phyloP scores from a whole-genome alignment of 37 sponge, comb jelly and placozoan species.

The Cliona cf. orientalis region DNA sequence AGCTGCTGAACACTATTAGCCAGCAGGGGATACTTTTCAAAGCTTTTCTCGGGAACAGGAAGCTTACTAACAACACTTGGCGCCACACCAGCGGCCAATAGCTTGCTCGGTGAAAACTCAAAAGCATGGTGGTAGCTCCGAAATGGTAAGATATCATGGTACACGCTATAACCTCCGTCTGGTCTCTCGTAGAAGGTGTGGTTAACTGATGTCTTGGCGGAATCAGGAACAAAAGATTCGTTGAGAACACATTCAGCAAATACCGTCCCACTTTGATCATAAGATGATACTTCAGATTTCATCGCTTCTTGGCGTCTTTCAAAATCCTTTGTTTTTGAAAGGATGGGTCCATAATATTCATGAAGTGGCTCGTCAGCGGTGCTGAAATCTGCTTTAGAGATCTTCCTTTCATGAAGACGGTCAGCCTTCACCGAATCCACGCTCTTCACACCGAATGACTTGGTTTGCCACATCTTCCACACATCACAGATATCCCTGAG shows the following conservation, averaged over 20 bases:
- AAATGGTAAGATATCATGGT: constrained; percentile 11
- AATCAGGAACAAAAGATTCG: neutral
- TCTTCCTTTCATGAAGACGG: no score
- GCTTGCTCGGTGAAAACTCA: neutral
- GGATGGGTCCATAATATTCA: no score
- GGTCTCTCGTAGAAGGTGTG: constrained; percentile 32
- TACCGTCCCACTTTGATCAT: neutral
- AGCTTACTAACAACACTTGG: neutral
- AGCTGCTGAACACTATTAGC: constrained; percentile 66
- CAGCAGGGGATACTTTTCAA: constrained; percentile 26
- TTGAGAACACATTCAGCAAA: constrained; percentile 32
- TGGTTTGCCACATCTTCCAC: constrained; percentile 55
- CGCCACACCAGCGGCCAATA: neutral
- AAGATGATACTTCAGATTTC: neutral
- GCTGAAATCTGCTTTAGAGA: no score
- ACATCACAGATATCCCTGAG: neutral
- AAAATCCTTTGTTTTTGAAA: no score
- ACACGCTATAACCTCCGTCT: constrained; percentile 31
- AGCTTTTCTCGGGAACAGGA: constrained; percentile 14
- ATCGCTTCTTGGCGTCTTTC: no score
- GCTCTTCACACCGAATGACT: no score
- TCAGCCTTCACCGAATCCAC: no score
- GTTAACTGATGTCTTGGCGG: neutral
- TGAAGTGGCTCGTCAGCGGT: no score
- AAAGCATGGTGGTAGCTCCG: constrained; percentile 15